These are phyloP conservation scores for Rattus norvegicus DNA, from an alignment of 2,113 vertebrate genomes.

Conservation along the genomic window GRCr8 NC_086023.1:166447001-166447500, in stretches of 20 bases:
- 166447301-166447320: neutral
- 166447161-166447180: too few relatives aligned
- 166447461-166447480: neutral
- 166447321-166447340: too few relatives aligned
- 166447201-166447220: neutral
- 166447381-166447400: neutral
- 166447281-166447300: neutral
- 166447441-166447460: neutral
- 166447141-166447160: neutral
- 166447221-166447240: too few relatives aligned
- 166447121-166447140: neutral
- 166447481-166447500: neutral
- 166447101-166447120: neutral
- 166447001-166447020: neutral
- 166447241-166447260: neutral
- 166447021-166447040: neutral
- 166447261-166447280: neutral
- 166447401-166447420: neutral
- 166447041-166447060: neutral
- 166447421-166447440: neutral
- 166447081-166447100: neutral
- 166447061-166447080: neutral
- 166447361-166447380: neutral
- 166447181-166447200: neutral
- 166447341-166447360: neutral